Percentiles rank a stretch among this genome's conserved stretches.
Evolutionary conservation across 2,888 invertebrate species (phyloP).

Genomic region (Trissonchulus latispiculum): DNA sequence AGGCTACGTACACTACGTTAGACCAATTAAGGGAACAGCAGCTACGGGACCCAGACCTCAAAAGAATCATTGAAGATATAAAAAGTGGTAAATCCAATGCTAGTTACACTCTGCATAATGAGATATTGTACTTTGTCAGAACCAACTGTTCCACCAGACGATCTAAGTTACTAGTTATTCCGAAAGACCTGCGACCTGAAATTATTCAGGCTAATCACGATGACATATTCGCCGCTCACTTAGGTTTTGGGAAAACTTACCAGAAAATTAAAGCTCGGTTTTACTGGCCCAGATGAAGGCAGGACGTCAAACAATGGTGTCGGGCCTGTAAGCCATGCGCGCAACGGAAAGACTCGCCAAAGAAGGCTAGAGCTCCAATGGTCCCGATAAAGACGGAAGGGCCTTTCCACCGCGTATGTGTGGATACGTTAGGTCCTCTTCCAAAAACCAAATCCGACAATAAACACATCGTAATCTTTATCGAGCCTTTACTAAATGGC

Average conservation of each 20-base stretch:
- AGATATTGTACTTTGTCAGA: background rate
- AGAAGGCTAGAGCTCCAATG: constrained; percentile 19
- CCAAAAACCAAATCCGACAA: constrained; percentile 25
- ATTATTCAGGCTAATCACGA: constrained; percentile 19
- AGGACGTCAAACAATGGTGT: constrained; percentile 22
- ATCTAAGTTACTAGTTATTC: constrained; percentile 12
- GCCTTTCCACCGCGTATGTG: constrained; percentile 30
- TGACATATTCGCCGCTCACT: constrained; percentile 27
- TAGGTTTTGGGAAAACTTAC: constrained; percentile 27
- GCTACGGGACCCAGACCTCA: background rate
- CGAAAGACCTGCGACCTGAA: background rate
- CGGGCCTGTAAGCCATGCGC: constrained; percentile 26
- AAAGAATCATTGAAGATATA: background rate
- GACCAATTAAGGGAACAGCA: background rate
- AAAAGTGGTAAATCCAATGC: too few relatives aligned
- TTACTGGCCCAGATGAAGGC: constrained; percentile 27
- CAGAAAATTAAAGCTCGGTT: constrained; percentile 22
- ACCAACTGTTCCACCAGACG: background rate
- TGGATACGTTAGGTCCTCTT: constrained; percentile 32
- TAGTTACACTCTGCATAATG: too few relatives aligned
- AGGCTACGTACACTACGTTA: background rate
- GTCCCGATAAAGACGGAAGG: constrained; percentile 20
- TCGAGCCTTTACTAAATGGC: constrained; percentile 29
- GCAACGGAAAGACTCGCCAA: constrained; percentile 20
- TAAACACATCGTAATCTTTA: constrained; percentile 29